Evolutionary conservation across 2,113 vertebrate species (phyloP).

Genomic region (Sinocyclocheilus rhinocerous): DNA sequence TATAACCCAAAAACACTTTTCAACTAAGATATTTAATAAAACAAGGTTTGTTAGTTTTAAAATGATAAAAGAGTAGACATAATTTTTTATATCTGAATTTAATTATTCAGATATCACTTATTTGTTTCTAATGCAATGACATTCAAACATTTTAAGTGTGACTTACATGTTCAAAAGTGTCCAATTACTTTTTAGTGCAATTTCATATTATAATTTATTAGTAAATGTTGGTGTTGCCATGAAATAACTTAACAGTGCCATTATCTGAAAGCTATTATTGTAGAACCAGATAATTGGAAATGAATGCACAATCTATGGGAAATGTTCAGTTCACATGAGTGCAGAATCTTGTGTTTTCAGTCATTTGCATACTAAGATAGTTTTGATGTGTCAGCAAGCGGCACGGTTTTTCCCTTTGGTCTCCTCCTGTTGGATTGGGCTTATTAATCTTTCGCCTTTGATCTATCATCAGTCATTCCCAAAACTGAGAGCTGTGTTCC

Average conservation of each 20-base stretch:
- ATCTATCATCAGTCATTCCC: slow-evolving; percentile 29
- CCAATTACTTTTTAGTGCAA: too few relatives aligned
- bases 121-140: too few relatives aligned
- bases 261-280: neutral
- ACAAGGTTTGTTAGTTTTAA: too few relatives aligned
- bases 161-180: too few relatives aligned
- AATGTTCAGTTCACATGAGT: too few relatives aligned
- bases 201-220: too few relatives aligned
- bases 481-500: slow-evolving; percentile 40
- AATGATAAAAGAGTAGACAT: too few relatives aligned
- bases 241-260: neutral
- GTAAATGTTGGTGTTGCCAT: neutral
- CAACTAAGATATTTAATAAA: too few relatives aligned
- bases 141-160: too few relatives aligned
- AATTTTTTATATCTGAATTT: too few relatives aligned
- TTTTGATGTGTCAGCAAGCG: slow-evolving; percentile 28
- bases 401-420: slow-evolving; percentile 41
- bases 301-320: neutral
- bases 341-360: neutral
- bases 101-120: too few relatives aligned
- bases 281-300: neutral
- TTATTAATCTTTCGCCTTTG: slow-evolving; percentile 50
- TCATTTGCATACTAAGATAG: slow-evolving; percentile 11
- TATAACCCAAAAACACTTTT: too few relatives aligned
- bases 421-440: slow-evolving; percentile 35